These are phyloP conservation scores for Cantharis nigra DNA, from an alignment of 2,888 invertebrate genomes.

Conservation along the genomic window DNA sequence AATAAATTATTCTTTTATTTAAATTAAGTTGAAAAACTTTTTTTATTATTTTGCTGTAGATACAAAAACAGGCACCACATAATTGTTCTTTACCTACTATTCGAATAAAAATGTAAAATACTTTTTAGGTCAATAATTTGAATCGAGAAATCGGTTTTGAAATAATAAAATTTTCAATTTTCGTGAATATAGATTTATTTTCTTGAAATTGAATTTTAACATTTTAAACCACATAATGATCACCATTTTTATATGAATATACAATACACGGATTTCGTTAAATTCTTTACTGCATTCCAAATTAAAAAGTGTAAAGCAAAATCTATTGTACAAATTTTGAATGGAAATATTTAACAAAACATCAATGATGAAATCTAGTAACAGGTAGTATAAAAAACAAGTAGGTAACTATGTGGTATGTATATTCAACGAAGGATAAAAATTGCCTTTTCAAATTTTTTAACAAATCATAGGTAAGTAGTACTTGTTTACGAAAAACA, in stretches of 20 bases:
- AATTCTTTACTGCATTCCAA: not conserved
- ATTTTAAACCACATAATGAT: not conserved
- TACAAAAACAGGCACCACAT: not conserved
- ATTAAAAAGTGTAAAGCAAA: not conserved
- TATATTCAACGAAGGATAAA: conserved; percentile 7
- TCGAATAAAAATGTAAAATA: not conserved
- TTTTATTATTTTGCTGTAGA: not conserved
- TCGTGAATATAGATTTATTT: not conserved
- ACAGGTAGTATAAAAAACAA: conserved; percentile 1
- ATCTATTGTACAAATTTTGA: conserved; percentile 1
- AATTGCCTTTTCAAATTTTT: not conserved
- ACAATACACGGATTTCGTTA: not conserved
- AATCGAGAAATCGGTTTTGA: not conserved
- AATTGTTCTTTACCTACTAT: not conserved
- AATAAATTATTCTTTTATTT: not conserved
- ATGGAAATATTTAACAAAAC: conserved; percentile 9
- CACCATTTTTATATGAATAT: not conserved
- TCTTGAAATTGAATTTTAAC: not conserved
- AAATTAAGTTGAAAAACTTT: not conserved
- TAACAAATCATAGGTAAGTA: not conserved
- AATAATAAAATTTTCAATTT: not conserved
- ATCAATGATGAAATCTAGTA: conserved; percentile 14
- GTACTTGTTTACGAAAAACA: not conserved
- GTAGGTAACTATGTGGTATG: conserved; percentile 4
- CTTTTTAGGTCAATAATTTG: not conserved